Percentiles rank a stretch among this genome's conserved stretches.
Conservation (phyloP, 2,797 vertebrate species). For the Meda fulgida region DNA sequence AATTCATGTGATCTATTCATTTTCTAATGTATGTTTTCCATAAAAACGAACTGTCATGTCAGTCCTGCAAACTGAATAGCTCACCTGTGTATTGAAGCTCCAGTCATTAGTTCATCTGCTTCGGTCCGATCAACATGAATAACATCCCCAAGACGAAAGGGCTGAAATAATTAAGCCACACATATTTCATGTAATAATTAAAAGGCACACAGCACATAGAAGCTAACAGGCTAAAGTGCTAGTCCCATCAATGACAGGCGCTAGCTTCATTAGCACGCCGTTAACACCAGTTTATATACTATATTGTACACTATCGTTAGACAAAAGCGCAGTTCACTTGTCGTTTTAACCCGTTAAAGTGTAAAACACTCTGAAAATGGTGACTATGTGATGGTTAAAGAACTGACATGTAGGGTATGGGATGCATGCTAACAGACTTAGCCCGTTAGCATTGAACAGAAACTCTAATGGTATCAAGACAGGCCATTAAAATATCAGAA, state of each 20-base stretch:
- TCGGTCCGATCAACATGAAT: background rate
- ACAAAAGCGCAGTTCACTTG: background rate
- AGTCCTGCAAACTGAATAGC: slow-evolving; percentile 10
- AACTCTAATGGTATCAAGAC: background rate
- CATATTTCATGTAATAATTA: background rate
- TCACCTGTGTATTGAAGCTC: slow-evolving; percentile 38
- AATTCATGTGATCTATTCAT: background rate
- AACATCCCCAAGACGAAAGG: background rate
- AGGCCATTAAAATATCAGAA: background rate
- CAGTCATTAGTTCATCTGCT: slow-evolving; percentile 42
- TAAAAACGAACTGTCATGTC: background rate
- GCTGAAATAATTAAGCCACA: slow-evolving; percentile 1
- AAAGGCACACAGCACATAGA: background rate
- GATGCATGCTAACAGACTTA: slow-evolving; percentile 2
- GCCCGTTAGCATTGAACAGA: slow-evolving; percentile 25
- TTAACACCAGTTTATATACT: background rate
- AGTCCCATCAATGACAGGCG: slow-evolving; percentile 31
- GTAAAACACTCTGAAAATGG: background rate
- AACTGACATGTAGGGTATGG: background rate
- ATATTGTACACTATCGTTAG: background rate
- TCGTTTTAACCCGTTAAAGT: background rate
- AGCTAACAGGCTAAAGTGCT: slow-evolving; percentile 41
- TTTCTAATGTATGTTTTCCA: background rate
- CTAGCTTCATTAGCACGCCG: slow-evolving; percentile 24
- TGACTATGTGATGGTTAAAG: background rate